phyloP scores from a whole-genome alignment of 2,888 invertebrate species.

The Heliconius sara region DNA sequence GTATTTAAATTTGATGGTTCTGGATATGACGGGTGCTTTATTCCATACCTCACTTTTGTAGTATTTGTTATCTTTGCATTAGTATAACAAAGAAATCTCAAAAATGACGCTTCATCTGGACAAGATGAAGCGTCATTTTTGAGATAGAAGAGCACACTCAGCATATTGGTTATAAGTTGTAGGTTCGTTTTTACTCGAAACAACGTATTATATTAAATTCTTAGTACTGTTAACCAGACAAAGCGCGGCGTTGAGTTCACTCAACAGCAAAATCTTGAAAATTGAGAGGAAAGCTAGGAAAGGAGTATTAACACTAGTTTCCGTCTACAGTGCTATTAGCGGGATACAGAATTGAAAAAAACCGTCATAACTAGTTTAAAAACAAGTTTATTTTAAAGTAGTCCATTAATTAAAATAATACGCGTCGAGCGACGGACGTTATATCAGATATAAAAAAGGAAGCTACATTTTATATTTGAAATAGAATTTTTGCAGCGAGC shows the following conservation, averaged over 20 bases:
- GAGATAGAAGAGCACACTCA: neutral
- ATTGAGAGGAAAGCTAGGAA: no score
- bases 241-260: neutral
- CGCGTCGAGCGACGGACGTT: neutral
- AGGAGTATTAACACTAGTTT: neutral
- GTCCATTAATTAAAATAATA: conserved; percentile 11
- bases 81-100: neutral
- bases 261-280: neutral
- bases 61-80: neutral
- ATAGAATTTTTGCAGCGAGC: conserved; percentile 19
- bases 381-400: conserved; percentile 2
- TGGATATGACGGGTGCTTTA: conserved; percentile 2
- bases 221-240: no score
- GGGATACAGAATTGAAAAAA: neutral
- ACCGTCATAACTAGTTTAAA: conserved; percentile 5
- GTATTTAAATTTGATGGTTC: conserved; percentile 18
- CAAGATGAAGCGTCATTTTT: neutral
- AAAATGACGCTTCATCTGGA: no score
- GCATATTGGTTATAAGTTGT: no score
- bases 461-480: conserved; percentile 19
- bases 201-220: no score
- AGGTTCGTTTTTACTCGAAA: no score
- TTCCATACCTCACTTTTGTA: neutral
- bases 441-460: conserved; percentile 5
- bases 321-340: neutral